Conservation (phyloP, 1,140 invertebrate species). For the Drosophila tani region DNA sequence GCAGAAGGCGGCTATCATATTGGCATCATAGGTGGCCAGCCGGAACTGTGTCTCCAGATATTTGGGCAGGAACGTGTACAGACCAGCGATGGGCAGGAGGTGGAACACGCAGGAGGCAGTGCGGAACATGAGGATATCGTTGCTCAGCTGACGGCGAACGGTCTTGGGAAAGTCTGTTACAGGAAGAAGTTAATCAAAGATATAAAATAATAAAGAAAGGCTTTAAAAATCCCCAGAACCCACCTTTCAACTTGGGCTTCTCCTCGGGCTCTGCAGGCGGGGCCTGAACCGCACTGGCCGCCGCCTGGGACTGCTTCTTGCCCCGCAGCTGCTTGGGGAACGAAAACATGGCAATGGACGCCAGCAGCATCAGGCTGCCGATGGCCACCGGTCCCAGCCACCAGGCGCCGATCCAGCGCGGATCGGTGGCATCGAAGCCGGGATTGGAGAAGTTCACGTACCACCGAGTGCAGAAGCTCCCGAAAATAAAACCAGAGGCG, state of each 20-base stretch:
- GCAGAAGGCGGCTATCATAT: constrained; percentile 95
- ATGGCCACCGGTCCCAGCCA: constrained; percentile 95
- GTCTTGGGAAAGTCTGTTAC: constrained; percentile 96
- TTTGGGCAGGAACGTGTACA: constrained; percentile 97
- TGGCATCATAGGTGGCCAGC: constrained; percentile 94
- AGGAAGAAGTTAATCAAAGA: too few relatives aligned
- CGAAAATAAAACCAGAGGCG: constrained; percentile 95
- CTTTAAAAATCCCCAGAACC: background rate
- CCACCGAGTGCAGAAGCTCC: constrained; percentile 94
- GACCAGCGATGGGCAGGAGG: constrained; percentile 94
- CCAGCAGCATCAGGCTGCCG: constrained; percentile 90
- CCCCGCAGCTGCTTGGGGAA: constrained; percentile 90
- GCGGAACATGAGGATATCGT: constrained; percentile 95
- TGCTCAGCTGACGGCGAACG: constrained; percentile 93
- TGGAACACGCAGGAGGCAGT: constrained; percentile 95
- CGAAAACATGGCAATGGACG: constrained; percentile 94
- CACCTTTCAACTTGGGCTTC: constrained; percentile 77
- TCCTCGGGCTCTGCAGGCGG: constrained; percentile 57
- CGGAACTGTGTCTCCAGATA: constrained; percentile 97
- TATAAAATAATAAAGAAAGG: too few relatives aligned
- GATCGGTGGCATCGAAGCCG: constrained; percentile 92
- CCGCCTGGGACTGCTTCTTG: constrained; percentile 53
- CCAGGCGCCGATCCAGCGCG: constrained; percentile 96
- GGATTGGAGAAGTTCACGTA: constrained; percentile 93
- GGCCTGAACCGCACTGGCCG: constrained; percentile 17